A percentile compares a stretch with the other conserved stretches of the same genome.
Evolutionary conservation across 2,797 vertebrate species (phyloP).

Genomic region (Pterois miles): DNA sequence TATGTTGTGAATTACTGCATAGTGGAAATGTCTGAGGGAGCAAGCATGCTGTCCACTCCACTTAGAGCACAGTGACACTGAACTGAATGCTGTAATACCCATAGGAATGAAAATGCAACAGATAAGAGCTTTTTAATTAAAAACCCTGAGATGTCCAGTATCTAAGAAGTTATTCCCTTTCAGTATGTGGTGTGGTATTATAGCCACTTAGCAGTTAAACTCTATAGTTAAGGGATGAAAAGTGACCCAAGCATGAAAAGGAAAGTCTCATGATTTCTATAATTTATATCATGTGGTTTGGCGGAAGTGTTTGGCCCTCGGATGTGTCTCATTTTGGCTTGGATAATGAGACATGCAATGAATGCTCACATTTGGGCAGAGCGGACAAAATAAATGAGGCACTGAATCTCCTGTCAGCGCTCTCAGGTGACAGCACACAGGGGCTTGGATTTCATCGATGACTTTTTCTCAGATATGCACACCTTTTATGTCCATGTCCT

Average conservation of each 20-base stretch:
- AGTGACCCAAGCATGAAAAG: conserved; percentile 1
- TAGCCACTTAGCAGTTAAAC: background rate
- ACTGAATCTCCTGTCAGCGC: background rate
- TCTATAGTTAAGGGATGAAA: background rate
- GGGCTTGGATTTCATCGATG: conserved; percentile 36
- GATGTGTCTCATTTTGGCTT: conserved; percentile 25
- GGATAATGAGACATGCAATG: background rate
- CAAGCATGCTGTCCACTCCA: conserved; percentile 46
- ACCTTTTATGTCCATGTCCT: background rate
- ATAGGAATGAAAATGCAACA: conserved; percentile 13
- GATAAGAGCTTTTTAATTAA: conserved; percentile 20
- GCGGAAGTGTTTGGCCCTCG: background rate
- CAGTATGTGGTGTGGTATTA: background rate
- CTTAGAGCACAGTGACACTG: conserved; percentile 32
- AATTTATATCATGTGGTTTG: conserved; percentile 36
- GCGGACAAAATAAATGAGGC: conserved; percentile 1
- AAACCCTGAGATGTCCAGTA: background rate
- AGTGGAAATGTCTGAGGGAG: conserved; percentile 65
- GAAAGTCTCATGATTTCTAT: background rate
- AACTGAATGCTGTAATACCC: background rate
- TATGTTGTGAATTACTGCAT: conserved; percentile 70
- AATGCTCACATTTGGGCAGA: conserved; percentile 11
- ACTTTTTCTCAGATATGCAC: background rate
- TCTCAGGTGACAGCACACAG: conserved; percentile 30
- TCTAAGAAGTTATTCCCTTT: background rate